Evolutionary conservation across 2,797 vertebrate species (phyloP).

Genomic region (Odontamblyopus lacepedii): DNA sequence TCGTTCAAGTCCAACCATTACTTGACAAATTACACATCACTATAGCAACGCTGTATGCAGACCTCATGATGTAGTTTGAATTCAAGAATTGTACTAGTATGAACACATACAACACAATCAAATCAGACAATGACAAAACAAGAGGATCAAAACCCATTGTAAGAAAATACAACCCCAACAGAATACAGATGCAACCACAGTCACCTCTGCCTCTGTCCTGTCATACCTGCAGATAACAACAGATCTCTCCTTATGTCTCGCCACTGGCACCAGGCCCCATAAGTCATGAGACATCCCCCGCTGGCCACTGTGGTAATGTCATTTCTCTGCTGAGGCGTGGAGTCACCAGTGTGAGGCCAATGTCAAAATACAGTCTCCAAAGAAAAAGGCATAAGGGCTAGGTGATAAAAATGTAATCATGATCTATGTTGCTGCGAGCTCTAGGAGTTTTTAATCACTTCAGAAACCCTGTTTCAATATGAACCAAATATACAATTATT

Average conservation of each 20-base stretch:
- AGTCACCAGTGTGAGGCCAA: conserved; percentile 8
- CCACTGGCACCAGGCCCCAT: conserved; percentile 32
- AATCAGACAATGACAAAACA: not conserved
- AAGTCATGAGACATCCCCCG: conserved; percentile 28
- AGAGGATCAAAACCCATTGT: not conserved
- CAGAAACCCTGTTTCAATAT: too few relatives aligned
- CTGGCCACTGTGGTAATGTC: conserved; percentile 45
- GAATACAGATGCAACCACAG: conserved; percentile 15
- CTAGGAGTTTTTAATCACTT: too few relatives aligned
- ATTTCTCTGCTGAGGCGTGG: conserved; percentile 42
- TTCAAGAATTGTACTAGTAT: not conserved
- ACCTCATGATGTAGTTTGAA: not conserved
- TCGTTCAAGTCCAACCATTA: too few relatives aligned
- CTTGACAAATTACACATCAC: too few relatives aligned
- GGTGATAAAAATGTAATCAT: too few relatives aligned
- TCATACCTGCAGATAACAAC: conserved; percentile 38
- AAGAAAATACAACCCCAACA: not conserved
- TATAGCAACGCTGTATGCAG: not conserved
- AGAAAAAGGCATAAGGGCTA: not conserved
- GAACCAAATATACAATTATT: too few relatives aligned
- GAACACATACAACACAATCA: not conserved
- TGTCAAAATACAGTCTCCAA: not conserved
- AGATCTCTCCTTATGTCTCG: conserved; percentile 10
- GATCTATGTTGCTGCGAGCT: too few relatives aligned
- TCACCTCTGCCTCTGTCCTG: conserved; percentile 48